Conservation (phyloP, 2,113 vertebrate genomes). For the Lutjanus erythropterus region DNA sequence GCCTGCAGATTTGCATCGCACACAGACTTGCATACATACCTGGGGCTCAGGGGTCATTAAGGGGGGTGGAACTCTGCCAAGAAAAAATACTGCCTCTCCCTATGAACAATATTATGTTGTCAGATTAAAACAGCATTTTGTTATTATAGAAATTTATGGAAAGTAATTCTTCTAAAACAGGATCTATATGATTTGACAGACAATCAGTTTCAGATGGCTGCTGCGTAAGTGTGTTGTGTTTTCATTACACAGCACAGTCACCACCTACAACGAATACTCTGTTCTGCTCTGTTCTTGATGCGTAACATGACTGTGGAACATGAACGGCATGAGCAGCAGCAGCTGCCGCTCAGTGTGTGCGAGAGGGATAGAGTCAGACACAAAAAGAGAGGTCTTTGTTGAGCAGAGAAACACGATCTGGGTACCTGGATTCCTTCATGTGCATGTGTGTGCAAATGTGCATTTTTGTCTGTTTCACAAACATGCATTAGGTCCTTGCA, state of each 20-base stretch:
- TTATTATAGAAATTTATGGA: not conserved
- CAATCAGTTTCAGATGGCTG: not conserved
- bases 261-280: not conserved
- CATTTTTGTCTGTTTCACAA: not conserved
- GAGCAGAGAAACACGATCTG: constrained; percentile 13
- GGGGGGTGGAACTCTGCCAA: not conserved
- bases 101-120: not conserved
- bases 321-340: not conserved
- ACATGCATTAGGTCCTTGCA: not conserved
- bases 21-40: constrained; percentile 20
- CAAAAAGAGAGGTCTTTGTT: constrained; percentile 24
- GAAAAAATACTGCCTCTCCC: not conserved
- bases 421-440: constrained; percentile 15
- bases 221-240: not conserved
- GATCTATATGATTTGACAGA: not conserved
- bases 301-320: constrained; percentile 6
- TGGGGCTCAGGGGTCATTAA: constrained; percentile 14
- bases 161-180: not conserved
- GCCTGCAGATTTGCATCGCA: constrained; percentile 42
- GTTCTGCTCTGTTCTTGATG: not conserved
- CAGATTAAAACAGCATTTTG: not conserved
- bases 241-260: not conserved
- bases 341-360: not conserved
- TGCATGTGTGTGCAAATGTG: not conserved
- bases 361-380: not conserved